Evolutionary conservation across 1,140 invertebrate genomes (phyloP).

Genomic region (Ganaspis sp.): DNA sequence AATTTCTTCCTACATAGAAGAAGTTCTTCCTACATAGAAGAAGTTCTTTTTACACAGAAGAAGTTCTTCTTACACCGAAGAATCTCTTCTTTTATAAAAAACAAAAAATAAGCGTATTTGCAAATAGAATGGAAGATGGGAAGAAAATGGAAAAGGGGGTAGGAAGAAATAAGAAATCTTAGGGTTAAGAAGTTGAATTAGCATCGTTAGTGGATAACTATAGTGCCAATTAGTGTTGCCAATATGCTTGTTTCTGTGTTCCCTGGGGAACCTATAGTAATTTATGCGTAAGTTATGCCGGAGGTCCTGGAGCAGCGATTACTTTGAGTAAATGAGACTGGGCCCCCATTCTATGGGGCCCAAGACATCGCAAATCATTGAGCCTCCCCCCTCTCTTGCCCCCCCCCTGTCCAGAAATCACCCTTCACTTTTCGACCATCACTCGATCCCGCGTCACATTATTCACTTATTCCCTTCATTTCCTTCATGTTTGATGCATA

Average conservation of each 20-base stretch:
- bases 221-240: constrained; percentile 29
- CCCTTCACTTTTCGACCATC: constrained; percentile 14
- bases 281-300: constrained; percentile 19
- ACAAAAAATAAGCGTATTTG: neutral
- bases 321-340: constrained; percentile 14
- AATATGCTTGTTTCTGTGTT: constrained; percentile 23
- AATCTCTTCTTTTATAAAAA: too few species aligned
- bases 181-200: constrained; percentile 16
- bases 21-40: too few species aligned
- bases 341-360: neutral
- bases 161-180: neutral
- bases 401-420: neutral
- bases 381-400: neutral
- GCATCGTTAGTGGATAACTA: constrained; percentile 22
- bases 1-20: too few species aligned
- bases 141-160: neutral
- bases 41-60: too few species aligned
- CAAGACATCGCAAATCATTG: neutral
- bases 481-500: neutral
- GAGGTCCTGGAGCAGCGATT: constrained; percentile 24
- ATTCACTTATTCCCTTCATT: constrained; percentile 15
- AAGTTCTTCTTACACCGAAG: too few species aligned
- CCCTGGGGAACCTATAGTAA: neutral
- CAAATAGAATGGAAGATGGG: neutral
- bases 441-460: constrained; percentile 25